Conservation (phyloP, 2,797 vertebrate genomes). For the Phoxinus dragarum region DNA sequence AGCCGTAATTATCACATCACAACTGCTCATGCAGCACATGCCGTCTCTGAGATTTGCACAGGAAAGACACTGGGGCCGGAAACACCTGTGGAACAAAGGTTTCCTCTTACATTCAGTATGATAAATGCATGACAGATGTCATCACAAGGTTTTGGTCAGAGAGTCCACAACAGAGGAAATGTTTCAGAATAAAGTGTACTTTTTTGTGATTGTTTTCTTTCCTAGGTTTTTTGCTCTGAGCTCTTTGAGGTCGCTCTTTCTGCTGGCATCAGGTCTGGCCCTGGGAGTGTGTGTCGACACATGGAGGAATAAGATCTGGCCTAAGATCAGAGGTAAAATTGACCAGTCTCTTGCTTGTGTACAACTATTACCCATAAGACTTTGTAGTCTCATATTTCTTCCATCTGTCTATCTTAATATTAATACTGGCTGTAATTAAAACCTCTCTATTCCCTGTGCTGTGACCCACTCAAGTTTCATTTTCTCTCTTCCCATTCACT, state of each 20-base stretch:
- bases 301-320: slow-evolving; percentile 95
- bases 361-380: neutral
- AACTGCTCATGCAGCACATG: neutral
- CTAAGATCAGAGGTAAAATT: slow-evolving; percentile 85
- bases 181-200: neutral
- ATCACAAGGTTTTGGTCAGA: neutral
- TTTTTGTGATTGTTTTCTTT: neutral
- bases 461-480: neutral
- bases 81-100: slow-evolving; percentile 35
- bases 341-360: neutral
- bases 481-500: neutral
- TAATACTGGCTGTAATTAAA: slow-evolving; percentile 14
- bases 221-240: slow-evolving; percentile 93
- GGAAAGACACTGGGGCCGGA: slow-evolving; percentile 14
- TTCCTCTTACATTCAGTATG: neutral
- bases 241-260: slow-evolving; percentile 88
- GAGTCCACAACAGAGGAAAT: neutral
- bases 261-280: slow-evolving; percentile 83
- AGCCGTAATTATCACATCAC: slow-evolving; percentile 1
- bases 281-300: slow-evolving; percentile 86
- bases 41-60: slow-evolving; percentile 20
- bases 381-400: neutral
- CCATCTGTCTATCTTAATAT: neutral
- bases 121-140: neutral
- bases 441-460: neutral